phyloP scores from a whole-genome alignment of 2,797 vertebrate genomes.

The Cirrhinus mrigala region DNA sequence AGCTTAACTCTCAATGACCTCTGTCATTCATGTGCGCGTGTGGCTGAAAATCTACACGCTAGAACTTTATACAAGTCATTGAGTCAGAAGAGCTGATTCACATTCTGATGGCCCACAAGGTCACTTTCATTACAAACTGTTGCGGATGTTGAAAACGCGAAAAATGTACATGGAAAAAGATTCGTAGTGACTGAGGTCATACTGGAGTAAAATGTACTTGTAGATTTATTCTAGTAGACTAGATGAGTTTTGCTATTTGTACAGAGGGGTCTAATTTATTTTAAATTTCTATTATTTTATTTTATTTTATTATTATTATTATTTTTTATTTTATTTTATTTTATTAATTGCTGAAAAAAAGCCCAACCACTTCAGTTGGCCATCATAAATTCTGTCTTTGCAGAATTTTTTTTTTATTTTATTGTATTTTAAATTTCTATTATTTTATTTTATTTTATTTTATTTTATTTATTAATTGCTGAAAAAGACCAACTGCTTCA shows the following conservation, averaged over 20 bases:
- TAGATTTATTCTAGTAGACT: background rate
- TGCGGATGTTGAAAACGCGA: background rate
- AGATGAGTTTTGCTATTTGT: too few relatives aligned
- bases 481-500: background rate
- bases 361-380: too few relatives aligned
- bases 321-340: too few relatives aligned
- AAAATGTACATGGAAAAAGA: background rate
- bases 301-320: too few relatives aligned
- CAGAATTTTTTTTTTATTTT: too few relatives aligned
- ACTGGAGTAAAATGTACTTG: background rate
- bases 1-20: conserved; percentile 38
- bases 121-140: conserved; percentile 7
- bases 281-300: too few relatives aligned
- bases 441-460: too few relatives aligned
- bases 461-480: too few relatives aligned
- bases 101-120: background rate
- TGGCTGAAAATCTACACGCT: conserved; percentile 39
- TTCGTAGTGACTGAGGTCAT: background rate
- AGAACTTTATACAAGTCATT: background rate
- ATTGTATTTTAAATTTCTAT: too few relatives aligned
- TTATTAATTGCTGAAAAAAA: too few relatives aligned
- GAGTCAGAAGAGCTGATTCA: conserved; percentile 1
- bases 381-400: too few relatives aligned
- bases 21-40: conserved; percentile 34
- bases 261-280: too few relatives aligned